Base-by-base conservation (phyloP, 2,797 vertebrate species). In the Pseudomugil tenellus region DNA sequence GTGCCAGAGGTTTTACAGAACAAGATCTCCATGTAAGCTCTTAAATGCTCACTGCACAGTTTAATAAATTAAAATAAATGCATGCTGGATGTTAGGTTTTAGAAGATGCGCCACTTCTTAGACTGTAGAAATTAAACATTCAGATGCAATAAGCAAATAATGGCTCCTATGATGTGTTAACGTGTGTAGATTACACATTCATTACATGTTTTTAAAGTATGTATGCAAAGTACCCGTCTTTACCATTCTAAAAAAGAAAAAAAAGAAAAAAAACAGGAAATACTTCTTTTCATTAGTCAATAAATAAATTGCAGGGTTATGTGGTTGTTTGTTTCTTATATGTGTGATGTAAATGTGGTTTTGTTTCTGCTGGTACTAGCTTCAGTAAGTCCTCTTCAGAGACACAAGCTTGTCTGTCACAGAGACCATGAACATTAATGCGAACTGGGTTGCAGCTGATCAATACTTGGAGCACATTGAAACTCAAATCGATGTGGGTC, bases 401-500 rank as follows among this genome's bases (percentile, higher is more conserved):
- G 37, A 62, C 31, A 66, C 26, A 57, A 31, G 54, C 32, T 59
- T 55, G 29, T 69, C 68, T 78, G 75, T 77, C 63, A 49, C 67
- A 74, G 17, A 52, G 62, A 79, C 63, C 26, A 32, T 9, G 35
- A 68, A 58, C 52, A n/a, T 57, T 76, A 51, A 74, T 63, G 56
- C 64, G 52, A 67, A 74, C 41, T 39, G 57, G 69, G 71, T 73
- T 82, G 63, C 53, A 1, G 11, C 68, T 62, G 74, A 87, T 86
- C 84, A 68, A 88, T 89, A 89, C 41, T 62, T 72, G 72, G 60
- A 84, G 54, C 70, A 28, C 60, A 62, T 19, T 66, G 75, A 76
- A 88, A 79, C 80, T 81, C 58, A 79, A 84, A 87, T 79, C 76
- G 70, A 90, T 71, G 78, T 52, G 56, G 53, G 61, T 64, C 63